Percentiles rank a stretch among this genome's conserved stretches.
These are phyloP conservation scores for Lipophrys pholis DNA, from an alignment of 2,113 vertebrate genomes.

Conservation along the genomic window DNA sequence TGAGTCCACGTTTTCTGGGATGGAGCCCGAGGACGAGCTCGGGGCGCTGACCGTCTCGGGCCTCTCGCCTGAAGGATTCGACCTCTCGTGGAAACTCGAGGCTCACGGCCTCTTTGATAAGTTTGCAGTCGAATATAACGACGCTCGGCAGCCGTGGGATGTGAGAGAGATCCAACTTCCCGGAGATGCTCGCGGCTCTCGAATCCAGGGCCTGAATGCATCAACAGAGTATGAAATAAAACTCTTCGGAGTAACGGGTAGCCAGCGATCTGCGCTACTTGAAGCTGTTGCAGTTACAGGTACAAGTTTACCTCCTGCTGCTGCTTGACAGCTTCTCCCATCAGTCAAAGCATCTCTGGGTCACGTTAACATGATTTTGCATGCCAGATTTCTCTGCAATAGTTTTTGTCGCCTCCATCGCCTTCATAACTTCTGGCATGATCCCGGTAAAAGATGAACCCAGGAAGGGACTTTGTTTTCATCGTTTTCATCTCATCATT, in stretches of 20 bases:
- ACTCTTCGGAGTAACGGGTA: constrained; percentile 74
- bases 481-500: background rate
- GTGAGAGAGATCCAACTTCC: constrained; percentile 64
- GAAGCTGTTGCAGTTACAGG: constrained; percentile 81
- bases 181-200: constrained; percentile 67
- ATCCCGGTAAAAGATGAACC: background rate
- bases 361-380: constrained; percentile 20
- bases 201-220: constrained; percentile 69
- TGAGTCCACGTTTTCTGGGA: constrained; percentile 64
- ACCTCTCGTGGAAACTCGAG: constrained; percentile 66
- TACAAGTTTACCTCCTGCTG: constrained; percentile 64
- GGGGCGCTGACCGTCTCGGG: constrained; percentile 65
- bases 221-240: constrained; percentile 77
- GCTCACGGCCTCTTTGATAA: constrained; percentile 60
- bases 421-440: constrained; percentile 24
- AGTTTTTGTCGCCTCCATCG: background rate
- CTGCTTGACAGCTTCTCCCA: constrained; percentile 7
- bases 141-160: constrained; percentile 55
- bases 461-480: background rate
- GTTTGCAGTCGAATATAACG: constrained; percentile 69
- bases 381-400: constrained; percentile 31
- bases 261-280: constrained; percentile 71
- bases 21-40: constrained; percentile 57
- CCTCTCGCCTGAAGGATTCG: constrained; percentile 71
- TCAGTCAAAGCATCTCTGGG: constrained; percentile 7